phyloP scores from a whole-genome alignment of 2,797 vertebrate genomes.

The Alca torda region DNA sequence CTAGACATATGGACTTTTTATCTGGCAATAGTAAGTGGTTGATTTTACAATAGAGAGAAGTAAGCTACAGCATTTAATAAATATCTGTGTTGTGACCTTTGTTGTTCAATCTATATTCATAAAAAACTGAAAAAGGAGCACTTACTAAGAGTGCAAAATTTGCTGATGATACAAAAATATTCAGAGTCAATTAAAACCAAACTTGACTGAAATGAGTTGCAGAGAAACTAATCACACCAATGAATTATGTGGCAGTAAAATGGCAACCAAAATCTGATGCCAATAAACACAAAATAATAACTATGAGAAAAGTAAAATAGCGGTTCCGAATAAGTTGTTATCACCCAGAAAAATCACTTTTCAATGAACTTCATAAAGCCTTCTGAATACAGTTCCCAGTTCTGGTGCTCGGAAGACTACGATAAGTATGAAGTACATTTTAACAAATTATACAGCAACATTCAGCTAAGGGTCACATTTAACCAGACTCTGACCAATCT shows the following conservation, averaged over 20 bases:
- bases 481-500: not conserved
- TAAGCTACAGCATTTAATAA: not conserved
- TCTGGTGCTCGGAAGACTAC: not conserved
- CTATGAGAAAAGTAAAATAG: not conserved
- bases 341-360: not conserved
- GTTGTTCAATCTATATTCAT: not conserved
- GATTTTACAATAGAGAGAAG: conserved; percentile 1
- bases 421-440: not conserved
- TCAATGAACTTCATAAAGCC: not conserved
- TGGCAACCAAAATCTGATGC: not conserved
- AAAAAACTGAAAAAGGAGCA: not conserved
- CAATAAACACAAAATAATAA: not conserved
- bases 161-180: not conserved
- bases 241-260: not conserved
- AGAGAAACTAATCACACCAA: not conserved
- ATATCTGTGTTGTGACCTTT: not conserved
- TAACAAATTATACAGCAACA: not conserved
- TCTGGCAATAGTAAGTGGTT: not conserved
- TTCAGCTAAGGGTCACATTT: not conserved
- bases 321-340: not conserved
- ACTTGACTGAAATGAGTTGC: not conserved
- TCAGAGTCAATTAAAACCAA: not conserved
- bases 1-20: not conserved
- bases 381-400: not conserved
- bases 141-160: not conserved